A percentile compares a stretch with the other conserved stretches of the same genome.
Evolutionary conservation across 2,113 vertebrate species (phyloP).

Genomic region (Leiothrix lutea): DNA sequence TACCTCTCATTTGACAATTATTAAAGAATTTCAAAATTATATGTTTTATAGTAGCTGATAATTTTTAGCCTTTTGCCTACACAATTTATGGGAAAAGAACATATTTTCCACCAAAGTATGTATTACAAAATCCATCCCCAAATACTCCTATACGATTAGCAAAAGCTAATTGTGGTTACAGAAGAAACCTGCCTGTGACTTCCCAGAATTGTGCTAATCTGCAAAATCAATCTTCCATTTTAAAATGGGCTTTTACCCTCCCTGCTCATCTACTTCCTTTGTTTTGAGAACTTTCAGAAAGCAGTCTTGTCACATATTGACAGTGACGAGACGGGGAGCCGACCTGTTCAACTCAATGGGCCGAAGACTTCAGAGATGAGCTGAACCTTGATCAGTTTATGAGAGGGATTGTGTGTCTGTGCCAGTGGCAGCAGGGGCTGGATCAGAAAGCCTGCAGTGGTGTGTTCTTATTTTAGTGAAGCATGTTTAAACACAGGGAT

Average conservation of each 20-base stretch:
- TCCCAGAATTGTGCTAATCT: not conserved
- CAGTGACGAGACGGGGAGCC: not conserved
- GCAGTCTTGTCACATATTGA: slow-evolving; percentile 19
- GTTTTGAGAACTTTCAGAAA: slow-evolving; percentile 19
- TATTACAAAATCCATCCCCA: not conserved
- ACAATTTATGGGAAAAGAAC: not conserved
- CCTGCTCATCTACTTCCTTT: not conserved
- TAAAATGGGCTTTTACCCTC: not conserved
- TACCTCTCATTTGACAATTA: not conserved
- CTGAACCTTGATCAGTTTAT: not conserved
- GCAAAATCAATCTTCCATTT: slow-evolving; percentile 7
- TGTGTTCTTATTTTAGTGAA: not conserved
- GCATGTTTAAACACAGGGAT: not conserved
- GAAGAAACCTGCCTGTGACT: not conserved
- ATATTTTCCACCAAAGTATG: not conserved
- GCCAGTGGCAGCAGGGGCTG: not conserved
- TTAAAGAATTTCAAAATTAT: not conserved
- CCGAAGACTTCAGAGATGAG: slow-evolving; percentile 7
- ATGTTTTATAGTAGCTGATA: not conserved
- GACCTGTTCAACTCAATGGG: not conserved
- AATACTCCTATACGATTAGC: not conserved
- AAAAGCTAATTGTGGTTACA: not conserved
- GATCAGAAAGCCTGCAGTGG: not conserved
- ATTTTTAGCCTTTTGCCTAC: not conserved
- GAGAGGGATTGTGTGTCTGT: not conserved